phyloP scores from a whole-genome alignment of 2,113 vertebrate genomes.

The Solea senegalensis region DNA sequence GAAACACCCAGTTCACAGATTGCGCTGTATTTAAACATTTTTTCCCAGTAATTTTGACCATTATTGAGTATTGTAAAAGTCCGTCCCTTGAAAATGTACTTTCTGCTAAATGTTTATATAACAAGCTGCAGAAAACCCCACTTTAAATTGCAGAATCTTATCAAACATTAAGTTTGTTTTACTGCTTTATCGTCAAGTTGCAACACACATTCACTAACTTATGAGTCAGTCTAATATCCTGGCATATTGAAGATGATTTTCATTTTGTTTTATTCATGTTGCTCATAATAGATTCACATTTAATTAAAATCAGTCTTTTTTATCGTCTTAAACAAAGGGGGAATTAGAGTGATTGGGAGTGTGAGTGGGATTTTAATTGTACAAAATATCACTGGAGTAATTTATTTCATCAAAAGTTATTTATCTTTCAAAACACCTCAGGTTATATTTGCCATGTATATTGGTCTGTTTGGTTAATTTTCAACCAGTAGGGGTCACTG shows the following conservation, averaged over 20 bases:
- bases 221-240: constrained; percentile 3
- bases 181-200: background rate
- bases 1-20: too few species aligned
- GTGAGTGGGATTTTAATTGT: constrained; percentile 13
- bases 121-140: background rate
- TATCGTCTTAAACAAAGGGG: constrained; percentile 1
- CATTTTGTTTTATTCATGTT: background rate
- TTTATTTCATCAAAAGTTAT: constrained; percentile 13
- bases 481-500: constrained; percentile 70
- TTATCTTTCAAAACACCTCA: constrained; percentile 16
- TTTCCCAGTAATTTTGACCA: too few species aligned
- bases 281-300: constrained; percentile 25
- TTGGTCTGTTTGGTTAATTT: background rate
- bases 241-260: constrained; percentile 4
- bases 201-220: background rate
- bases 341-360: constrained; percentile 33
- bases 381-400: constrained; percentile 19
- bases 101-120: too few species aligned
- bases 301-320: constrained; percentile 26
- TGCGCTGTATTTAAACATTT: too few species aligned
- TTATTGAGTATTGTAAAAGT: too few species aligned
- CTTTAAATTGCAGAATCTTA: background rate
- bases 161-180: constrained; percentile 4
- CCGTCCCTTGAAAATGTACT: too few species aligned
- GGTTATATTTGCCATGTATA: background rate